Conservation (phyloP, 2,113 vertebrate species). For the Colinus virginianus region DNA sequence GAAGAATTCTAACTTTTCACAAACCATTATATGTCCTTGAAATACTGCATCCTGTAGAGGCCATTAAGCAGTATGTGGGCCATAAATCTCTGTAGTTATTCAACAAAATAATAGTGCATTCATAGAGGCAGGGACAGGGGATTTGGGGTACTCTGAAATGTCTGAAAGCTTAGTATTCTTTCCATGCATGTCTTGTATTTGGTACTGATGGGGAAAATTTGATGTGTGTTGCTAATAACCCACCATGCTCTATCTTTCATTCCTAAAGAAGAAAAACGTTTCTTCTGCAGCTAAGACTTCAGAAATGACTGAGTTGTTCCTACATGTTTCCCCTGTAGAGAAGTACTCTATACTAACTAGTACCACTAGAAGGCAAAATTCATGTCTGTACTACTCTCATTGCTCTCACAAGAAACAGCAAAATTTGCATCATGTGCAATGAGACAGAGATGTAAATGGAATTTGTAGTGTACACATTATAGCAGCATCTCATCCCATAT, state of each 20-base stretch:
- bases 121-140: background rate
- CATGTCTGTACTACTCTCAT: background rate
- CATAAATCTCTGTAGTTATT: constrained; percentile 21
- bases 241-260: background rate
- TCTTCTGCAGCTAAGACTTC: background rate
- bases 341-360: background rate
- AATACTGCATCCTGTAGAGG: constrained; percentile 2
- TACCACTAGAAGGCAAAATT: background rate
- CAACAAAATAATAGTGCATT: constrained; percentile 3
- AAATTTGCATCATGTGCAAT: background rate
- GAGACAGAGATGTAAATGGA: background rate
- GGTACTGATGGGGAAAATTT: background rate
- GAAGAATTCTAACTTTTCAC: constrained; percentile 29
- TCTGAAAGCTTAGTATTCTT: background rate
- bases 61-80: constrained; percentile 1
- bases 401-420: background rate
- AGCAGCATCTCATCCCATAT: background rate
- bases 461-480: background rate
- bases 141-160: background rate
- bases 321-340: background rate
- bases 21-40: background rate
- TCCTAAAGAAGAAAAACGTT: background rate
- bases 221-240: background rate
- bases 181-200: background rate
- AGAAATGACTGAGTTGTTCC: background rate